Base-by-base conservation (phyloP, 2,797 vertebrate genomes). In the Acanthurus lineatus region DNA sequence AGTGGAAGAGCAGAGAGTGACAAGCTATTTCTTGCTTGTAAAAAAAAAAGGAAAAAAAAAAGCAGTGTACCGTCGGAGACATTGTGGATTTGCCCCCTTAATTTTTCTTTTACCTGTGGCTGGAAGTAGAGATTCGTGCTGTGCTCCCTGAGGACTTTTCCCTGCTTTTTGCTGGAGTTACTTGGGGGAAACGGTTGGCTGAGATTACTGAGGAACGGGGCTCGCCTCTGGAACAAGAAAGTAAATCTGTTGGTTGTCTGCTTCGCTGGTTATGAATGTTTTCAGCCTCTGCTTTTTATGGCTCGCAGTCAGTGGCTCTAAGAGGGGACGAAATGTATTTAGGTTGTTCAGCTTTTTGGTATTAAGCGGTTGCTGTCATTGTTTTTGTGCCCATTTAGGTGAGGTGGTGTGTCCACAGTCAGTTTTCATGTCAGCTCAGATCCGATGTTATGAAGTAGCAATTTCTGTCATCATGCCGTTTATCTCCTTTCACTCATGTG, bases 1-100 rank as follows among this genome's bases (percentile, higher is more conserved):
- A 96, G 96, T 96, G 95, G 95, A 93, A 83, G 94, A 95, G 95
- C 95, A 94, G 90, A 95, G 93, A 92, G 95, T 96, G 96, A 96
- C 96, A 96, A 96, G 96, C 95, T 95, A 94, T 95, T 95, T 94
- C 95, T 94, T 94, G 94, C 94, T 95, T 94, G 93, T 94, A 92
- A 94, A 94, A 94, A 92, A 92, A 91, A 89, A 67, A 62, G 72
- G 19, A 4, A 64, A 51, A 40, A 84, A 60, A 79, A 81, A 86
- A 85, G 83, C 92, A 70, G 82, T 77, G 85, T 86, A 83, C 89
- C 86, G 73, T 87, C 86, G 71, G 86, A 92, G 92, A 93, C 91
- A 66, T 82, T 86, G 90, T 91, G 94, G 93, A 93, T 95, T 93
- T 93, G 82, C 81, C 84, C 83, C 79, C 53, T 81, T 83, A 74